Conservation (phyloP, 2,113 vertebrate species). For the Tupaia chinensis region DNA sequence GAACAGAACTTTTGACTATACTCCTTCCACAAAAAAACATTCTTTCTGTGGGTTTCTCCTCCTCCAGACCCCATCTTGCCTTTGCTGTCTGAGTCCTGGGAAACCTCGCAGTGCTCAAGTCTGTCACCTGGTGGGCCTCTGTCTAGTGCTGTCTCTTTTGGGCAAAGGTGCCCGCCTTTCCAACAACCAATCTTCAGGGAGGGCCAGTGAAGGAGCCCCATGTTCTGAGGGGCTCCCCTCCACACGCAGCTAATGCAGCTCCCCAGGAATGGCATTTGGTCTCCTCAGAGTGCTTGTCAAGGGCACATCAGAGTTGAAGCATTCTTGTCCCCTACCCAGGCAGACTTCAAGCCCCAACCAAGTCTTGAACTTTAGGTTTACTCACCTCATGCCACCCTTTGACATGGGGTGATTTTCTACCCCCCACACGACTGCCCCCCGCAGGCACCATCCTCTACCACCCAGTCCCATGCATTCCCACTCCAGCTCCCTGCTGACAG, state of each 20-base stretch:
- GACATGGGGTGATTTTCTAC: background rate
- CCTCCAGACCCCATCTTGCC: background rate
- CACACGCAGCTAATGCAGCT: accelerated
- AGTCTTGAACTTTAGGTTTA: background rate
- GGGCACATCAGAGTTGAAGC: no score
- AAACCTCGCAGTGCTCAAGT: background rate
- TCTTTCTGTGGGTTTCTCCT: background rate
- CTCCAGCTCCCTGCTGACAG: background rate
- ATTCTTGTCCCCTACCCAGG: no score
- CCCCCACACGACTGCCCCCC: background rate
- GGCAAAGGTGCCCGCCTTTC: background rate
- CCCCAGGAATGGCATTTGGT: background rate
- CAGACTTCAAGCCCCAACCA: background rate
- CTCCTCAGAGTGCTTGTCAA: background rate
- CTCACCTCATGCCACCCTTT: accelerated
- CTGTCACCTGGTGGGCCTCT: background rate
- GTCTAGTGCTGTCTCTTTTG: accelerated
- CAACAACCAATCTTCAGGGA: background rate
- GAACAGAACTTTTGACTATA: background rate
- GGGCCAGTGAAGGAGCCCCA: background rate
- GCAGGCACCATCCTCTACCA: no score
- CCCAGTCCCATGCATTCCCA: accelerated
- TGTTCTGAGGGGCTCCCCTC: background rate
- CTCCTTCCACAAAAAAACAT: background rate
- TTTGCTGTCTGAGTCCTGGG: background rate